Percentiles rank a stretch among this genome's conserved stretches.
Evolutionary conservation across 2,113 vertebrate species (phyloP).

Genomic region (Tyrannus savana): DNA sequence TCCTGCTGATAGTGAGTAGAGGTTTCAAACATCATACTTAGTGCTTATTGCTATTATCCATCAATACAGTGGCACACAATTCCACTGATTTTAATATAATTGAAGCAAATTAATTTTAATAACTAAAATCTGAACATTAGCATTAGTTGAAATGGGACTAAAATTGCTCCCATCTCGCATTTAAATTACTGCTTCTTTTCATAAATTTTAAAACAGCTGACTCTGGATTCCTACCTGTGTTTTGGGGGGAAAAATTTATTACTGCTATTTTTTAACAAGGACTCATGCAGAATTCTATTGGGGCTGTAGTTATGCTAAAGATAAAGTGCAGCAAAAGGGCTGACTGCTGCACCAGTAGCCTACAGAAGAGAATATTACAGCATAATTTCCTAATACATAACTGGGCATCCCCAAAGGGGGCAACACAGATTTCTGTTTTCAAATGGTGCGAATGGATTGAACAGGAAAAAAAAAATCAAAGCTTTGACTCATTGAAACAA

Average conservation of each 20-base stretch:
- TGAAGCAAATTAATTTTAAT: constrained; percentile 79
- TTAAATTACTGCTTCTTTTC: constrained; percentile 67
- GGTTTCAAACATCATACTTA: constrained; percentile 43
- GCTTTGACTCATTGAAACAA: neutral
- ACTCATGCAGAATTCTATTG: constrained; percentile 43
- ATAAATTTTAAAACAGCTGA: constrained; percentile 76
- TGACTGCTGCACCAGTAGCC: neutral
- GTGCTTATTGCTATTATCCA: constrained; percentile 67
- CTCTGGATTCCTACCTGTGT: constrained; percentile 61
- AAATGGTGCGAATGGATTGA: neutral
- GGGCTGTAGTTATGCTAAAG: neutral
- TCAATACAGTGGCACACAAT: constrained; percentile 59
- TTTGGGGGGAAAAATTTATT: constrained; percentile 26
- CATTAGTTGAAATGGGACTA: constrained; percentile 72
- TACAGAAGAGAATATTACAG: neutral
- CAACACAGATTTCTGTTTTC: neutral
- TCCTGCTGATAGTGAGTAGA: constrained; percentile 17
- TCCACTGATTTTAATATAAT: constrained; percentile 70
- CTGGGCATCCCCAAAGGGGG: neutral
- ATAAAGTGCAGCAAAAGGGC: constrained; percentile 24
- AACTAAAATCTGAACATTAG: constrained; percentile 72
- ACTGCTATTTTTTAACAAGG: constrained; percentile 57
- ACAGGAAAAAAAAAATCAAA: neutral
- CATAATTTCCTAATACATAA: neutral
- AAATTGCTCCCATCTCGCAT: constrained; percentile 65